These are phyloP conservation scores for Heterochromis multidens DNA, from an alignment of 2,113 vertebrate species.

Conservation along the genomic window DNA sequence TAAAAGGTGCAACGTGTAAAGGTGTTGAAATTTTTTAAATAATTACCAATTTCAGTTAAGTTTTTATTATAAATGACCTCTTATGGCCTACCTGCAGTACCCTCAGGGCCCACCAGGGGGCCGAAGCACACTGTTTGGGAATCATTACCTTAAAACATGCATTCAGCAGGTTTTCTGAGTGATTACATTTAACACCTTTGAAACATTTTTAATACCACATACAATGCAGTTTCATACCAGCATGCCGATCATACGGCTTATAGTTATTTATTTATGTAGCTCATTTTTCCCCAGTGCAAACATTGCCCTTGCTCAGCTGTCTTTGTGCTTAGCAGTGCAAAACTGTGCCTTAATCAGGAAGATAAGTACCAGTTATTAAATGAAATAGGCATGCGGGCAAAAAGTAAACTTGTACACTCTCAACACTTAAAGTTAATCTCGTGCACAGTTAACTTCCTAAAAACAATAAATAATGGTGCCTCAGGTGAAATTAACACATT, in stretches of 20 bases:
- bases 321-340: too few species aligned
- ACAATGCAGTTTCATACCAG: background rate
- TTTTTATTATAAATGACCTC: background rate
- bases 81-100: rapidly evolving
- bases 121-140: background rate
- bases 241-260: background rate
- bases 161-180: background rate
- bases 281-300: background rate
- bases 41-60: background rate
- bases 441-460: background rate
- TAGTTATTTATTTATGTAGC: background rate
- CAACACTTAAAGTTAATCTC: too few species aligned
- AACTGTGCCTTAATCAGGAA: too few species aligned
- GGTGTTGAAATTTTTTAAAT: too few species aligned
- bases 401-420: background rate
- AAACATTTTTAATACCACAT: background rate
- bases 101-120: background rate
- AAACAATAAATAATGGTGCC: background rate
- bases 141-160: background rate
- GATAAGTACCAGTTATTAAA: background rate
- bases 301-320: too few species aligned
- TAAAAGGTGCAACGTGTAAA: background rate
- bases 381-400: background rate
- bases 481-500: background rate
- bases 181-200: background rate